These are phyloP conservation scores for Pangasius mekongensis DNA, from an alignment of 2,797 vertebrate genomes.

Conservation along the genomic window DNA sequence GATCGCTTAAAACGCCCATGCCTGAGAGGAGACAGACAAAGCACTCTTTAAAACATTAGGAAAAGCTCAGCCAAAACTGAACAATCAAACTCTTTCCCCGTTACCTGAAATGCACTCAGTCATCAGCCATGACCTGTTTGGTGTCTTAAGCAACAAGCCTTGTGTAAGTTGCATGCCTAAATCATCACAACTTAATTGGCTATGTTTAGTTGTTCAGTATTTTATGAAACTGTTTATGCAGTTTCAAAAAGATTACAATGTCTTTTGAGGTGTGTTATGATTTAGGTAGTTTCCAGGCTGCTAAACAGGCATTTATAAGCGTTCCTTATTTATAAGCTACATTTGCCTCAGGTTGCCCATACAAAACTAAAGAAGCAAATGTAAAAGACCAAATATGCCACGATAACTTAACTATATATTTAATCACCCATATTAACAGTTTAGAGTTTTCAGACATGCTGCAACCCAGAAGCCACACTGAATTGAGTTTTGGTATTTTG, in stretches of 20 bases:
- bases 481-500: too few species aligned
- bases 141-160: not conserved
- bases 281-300: not conserved
- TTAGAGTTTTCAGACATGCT: too few species aligned
- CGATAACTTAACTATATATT: too few species aligned
- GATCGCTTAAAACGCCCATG: conserved; percentile 95
- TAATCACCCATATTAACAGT: too few species aligned
- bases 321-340: not conserved
- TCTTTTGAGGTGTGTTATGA: not conserved
- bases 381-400: too few species aligned
- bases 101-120: not conserved
- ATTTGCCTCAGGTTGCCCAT: not conserved
- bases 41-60: not conserved
- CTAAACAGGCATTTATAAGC: too few species aligned
- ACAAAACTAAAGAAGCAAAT: too few species aligned
- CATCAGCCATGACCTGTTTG: not conserved
- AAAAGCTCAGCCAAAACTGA: not conserved
- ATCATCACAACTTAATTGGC: not conserved
- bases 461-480: too few species aligned
- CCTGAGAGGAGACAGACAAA: conserved; percentile 33
- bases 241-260: not conserved
- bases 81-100: not conserved
- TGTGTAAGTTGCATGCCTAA: not conserved
- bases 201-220: not conserved
- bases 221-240: not conserved